These are phyloP conservation scores for Papilio xuthus DNA, from an alignment of 1,140 invertebrate species.

Conservation along the genomic window DNA sequence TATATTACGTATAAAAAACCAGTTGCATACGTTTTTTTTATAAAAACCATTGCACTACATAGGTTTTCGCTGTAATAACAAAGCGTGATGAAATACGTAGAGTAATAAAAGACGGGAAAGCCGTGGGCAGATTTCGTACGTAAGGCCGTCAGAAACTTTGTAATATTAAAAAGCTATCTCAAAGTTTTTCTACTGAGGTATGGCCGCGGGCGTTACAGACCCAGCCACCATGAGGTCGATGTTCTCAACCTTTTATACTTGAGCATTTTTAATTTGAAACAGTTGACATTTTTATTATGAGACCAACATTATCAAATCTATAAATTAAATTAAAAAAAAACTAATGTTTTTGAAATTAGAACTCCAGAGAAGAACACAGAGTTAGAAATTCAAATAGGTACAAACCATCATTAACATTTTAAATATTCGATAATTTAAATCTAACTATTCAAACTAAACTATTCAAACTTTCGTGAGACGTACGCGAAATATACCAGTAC, in stretches of 20 bases:
- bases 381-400: too few species aligned
- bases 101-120: not conserved
- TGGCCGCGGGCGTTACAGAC: not conserved
- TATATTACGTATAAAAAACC: not conserved
- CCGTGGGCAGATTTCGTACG: not conserved
- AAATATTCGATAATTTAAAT: too few species aligned
- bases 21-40: not conserved
- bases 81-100: slow-evolving; percentile 4
- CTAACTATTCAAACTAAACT: too few species aligned
- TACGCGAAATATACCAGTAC: too few species aligned
- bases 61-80: not conserved
- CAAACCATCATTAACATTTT: too few species aligned
- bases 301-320: not conserved
- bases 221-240: not conserved
- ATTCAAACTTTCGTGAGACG: too few species aligned
- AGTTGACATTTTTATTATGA: not conserved
- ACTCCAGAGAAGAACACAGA: too few species aligned
- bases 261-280: slow-evolving; percentile 1
- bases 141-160: slow-evolving; percentile 9
- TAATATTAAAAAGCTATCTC: slow-evolving; percentile 15
- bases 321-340: too few species aligned
- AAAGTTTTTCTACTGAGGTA: not conserved
- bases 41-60: not conserved
- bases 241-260: not conserved
- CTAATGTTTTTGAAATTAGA: too few species aligned